Evolutionary conservation across 2,113 vertebrate genomes (phyloP).

Genomic region (Ahaetulla prasina): DNA sequence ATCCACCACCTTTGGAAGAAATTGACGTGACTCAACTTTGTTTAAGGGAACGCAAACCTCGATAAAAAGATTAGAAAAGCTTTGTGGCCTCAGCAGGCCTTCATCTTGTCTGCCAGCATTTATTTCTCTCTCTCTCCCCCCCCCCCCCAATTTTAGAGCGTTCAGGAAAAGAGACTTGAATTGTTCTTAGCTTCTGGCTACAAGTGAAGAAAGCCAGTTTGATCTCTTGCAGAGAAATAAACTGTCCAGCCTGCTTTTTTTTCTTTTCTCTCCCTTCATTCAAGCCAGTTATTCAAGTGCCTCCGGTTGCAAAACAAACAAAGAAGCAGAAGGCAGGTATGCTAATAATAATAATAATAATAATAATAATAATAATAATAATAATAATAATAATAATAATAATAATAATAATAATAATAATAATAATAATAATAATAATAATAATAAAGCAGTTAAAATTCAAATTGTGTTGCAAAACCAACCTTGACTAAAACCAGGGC

Average conservation of each 20-base stretch:
- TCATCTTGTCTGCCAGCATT: accelerated
- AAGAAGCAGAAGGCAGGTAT: neutral
- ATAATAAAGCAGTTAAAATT: neutral
- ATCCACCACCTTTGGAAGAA: neutral
- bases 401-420: no score
- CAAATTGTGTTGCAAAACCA: neutral
- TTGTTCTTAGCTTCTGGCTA: neutral
- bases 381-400: no score
- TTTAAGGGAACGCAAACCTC: neutral
- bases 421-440: neutral
- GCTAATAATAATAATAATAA: neutral
- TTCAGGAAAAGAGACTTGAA: neutral
- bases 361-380: no score
- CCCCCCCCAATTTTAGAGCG: neutral
- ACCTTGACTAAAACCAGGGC: neutral
- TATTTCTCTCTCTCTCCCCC: neutral
- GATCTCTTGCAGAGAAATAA: neutral
- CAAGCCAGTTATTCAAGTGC: neutral
- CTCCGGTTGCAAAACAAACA: neutral
- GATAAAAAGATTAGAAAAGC: neutral
- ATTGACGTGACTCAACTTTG: neutral
- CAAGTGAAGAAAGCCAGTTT: neutral
- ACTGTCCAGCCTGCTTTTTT: neutral
- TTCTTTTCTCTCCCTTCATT: neutral
- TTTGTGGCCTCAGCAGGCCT: neutral